phyloP scores from a whole-genome alignment of 2,888 invertebrate genomes.

The Pomacea canaliculata region DNA sequence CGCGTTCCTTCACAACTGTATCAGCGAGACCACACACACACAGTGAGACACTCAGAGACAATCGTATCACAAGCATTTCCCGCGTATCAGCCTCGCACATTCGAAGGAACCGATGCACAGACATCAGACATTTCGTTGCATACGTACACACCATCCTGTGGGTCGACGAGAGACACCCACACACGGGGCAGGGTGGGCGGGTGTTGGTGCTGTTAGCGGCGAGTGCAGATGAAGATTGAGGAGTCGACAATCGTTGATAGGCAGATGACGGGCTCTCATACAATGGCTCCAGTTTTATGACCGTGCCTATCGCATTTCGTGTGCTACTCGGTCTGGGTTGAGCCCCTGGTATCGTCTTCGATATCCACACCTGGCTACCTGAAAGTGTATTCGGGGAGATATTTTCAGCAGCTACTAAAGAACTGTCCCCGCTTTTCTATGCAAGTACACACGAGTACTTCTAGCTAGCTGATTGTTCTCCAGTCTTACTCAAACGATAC shows the following conservation, averaged over 20 bases:
- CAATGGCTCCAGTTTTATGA: neutral
- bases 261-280: neutral
- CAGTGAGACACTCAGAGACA: neutral
- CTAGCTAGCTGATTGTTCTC: no score
- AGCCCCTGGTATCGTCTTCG: neutral
- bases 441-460: no score
- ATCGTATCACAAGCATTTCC: constrained; percentile 9
- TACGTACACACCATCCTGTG: no score
- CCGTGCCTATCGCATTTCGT: neutral
- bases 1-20: constrained; percentile 8
- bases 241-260: neutral
- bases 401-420: no score
- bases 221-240: neutral
- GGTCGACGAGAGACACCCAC: neutral
- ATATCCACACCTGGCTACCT: neutral
- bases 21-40: constrained; percentile 3
- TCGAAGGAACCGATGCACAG: neutral
- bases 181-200: neutral
- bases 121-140: no score
- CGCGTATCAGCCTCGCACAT: neutral
- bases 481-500: no score
- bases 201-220: neutral
- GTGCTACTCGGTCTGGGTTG: neutral
- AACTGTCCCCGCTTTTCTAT: no score
- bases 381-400: no score